Evolutionary conservation across 2,797 vertebrate species (phyloP).

Genomic region (Anguilla obscura): DNA sequence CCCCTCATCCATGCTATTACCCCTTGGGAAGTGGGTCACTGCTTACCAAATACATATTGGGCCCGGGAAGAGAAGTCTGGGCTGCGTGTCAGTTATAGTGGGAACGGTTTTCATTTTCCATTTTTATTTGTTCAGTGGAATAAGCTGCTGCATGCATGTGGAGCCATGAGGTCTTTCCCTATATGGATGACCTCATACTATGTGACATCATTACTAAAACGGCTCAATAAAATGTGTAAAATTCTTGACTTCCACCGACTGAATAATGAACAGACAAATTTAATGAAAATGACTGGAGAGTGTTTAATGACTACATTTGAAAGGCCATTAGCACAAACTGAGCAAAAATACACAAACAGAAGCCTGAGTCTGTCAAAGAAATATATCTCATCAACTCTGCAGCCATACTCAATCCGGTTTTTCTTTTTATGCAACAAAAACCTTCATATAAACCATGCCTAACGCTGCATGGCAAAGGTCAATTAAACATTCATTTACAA

Average conservation of each 20-base stretch:
- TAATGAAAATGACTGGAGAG: background rate
- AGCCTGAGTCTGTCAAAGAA: background rate
- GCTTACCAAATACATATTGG: constrained; percentile 12
- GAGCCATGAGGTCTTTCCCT: background rate
- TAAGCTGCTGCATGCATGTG: background rate
- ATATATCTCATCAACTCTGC: background rate
- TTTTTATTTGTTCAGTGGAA: background rate
- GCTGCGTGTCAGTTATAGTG: background rate
- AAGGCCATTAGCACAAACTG: background rate
- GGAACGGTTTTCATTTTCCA: background rate
- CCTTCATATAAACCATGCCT: background rate
- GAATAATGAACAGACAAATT: background rate
- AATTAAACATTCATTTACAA: background rate
- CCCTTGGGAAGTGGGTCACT: constrained; percentile 21
- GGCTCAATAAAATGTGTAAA: background rate
- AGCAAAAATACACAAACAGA: background rate
- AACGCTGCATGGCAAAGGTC: background rate
- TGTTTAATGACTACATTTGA: background rate
- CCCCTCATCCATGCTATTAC: background rate
- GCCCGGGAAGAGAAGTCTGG: background rate
- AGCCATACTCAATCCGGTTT: background rate
- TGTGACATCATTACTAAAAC: too few species aligned
- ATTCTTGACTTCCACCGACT: background rate
- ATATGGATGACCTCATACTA: background rate
- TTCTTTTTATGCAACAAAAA: background rate